Percentiles rank a stretch among this genome's conserved stretches.
These are phyloP conservation scores for Tigriopus californicus DNA, from an alignment of 2,888 invertebrate genomes.

Conservation along the genomic window DNA sequence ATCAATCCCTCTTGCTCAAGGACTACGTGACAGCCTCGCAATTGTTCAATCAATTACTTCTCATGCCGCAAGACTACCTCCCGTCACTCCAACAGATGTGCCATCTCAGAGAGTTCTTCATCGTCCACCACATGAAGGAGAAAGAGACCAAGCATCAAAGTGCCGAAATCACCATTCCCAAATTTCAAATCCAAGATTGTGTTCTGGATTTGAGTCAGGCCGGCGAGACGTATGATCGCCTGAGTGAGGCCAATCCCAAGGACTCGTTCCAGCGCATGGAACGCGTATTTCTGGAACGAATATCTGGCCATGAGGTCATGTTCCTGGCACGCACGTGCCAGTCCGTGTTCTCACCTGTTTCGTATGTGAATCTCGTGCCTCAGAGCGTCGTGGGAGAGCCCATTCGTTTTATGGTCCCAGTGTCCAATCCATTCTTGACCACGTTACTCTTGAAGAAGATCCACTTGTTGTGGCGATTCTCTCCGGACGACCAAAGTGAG, in stretches of 20 bases:
- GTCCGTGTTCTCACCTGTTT: not conserved
- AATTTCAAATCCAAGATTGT: not conserved
- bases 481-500: not conserved
- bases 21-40: constrained; percentile 3
- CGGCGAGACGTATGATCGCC: not conserved
- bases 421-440: constrained; percentile 5
- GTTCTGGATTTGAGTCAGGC: constrained; percentile 2
- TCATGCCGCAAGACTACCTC: not conserved
- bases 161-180: constrained; percentile 11
- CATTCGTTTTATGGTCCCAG: not conserved
- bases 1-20: constrained; percentile 12
- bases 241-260: not conserved
- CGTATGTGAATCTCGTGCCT: not conserved
- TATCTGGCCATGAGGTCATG: not conserved
- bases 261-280: constrained; percentile 1
- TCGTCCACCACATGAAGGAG: constrained; percentile 9
- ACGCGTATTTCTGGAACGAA: not conserved
- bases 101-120: constrained; percentile 15
- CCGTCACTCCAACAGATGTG: constrained; percentile 15
- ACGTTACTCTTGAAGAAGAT: constrained; percentile 4
- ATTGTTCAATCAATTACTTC: constrained; percentile 10
- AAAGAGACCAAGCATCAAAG: constrained; percentile 5
- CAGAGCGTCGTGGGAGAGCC: not conserved
- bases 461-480: constrained; percentile 1
- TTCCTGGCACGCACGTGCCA: constrained; percentile 4